Evolutionary conservation across 2,888 invertebrate genomes (phyloP).

Genomic region (Pilophorus perplexus): DNA sequence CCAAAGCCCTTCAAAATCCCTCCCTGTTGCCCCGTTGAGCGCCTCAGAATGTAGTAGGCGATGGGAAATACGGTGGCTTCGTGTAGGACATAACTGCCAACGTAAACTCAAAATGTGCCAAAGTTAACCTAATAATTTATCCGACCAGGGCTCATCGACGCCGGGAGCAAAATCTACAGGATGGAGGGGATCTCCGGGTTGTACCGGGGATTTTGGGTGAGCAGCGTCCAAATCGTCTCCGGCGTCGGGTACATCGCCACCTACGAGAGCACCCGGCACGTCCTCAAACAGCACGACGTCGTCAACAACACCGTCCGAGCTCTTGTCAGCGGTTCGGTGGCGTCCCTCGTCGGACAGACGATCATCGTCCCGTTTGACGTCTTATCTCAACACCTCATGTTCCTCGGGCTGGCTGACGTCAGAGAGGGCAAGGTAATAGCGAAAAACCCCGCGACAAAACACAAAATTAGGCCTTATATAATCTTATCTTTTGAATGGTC

Average conservation of each 20-base stretch:
- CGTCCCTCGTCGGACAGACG: constrained; percentile 90
- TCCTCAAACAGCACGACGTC: constrained; percentile 65
- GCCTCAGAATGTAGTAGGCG: too few relatives aligned
- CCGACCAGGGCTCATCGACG: constrained; percentile 71
- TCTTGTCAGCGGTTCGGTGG: constrained; percentile 83
- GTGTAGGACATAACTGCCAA: too few relatives aligned
- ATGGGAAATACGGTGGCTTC: too few relatives aligned
- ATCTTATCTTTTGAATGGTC: too few relatives aligned
- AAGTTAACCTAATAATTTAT: too few relatives aligned
- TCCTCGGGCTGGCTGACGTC: constrained; percentile 65
- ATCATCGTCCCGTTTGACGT: constrained; percentile 96
- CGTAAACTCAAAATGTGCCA: too few relatives aligned
- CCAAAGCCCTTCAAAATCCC: too few relatives aligned
- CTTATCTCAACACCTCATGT: constrained; percentile 94
- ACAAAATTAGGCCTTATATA: too few relatives aligned
- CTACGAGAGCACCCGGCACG: constrained; percentile 85
- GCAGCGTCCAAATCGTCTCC: constrained; percentile 79
- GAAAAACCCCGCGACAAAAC: too few relatives aligned
- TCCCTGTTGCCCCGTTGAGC: too few relatives aligned
- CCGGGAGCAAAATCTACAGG: constrained; percentile 79
- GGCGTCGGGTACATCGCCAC: constrained; percentile 91
- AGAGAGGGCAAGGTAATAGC: constrained; percentile 44
- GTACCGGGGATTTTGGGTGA: constrained; percentile 94
- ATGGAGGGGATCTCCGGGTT: constrained; percentile 82
- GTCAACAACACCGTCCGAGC: constrained; percentile 66